Conservation (phyloP, 2,888 invertebrate species). For the Andrena praecox region DNA sequence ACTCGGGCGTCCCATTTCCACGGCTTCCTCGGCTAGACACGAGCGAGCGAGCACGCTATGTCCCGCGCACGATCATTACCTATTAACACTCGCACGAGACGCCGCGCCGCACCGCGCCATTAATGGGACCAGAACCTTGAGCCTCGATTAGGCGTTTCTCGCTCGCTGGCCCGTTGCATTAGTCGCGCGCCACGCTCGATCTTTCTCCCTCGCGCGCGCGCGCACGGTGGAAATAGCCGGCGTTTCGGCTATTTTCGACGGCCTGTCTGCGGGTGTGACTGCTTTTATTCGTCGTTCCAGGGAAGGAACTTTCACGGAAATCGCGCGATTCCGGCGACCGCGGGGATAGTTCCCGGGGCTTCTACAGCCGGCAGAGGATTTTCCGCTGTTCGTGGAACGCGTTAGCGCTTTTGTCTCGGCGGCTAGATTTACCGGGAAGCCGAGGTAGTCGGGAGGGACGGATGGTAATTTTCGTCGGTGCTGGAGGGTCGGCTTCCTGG, state of each 20-base stretch:
- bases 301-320: conserved; percentile 36
- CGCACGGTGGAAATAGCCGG: conserved; percentile 44
- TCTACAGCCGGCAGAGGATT: background rate
- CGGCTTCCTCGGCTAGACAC: conserved; percentile 45
- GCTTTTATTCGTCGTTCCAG: conserved; percentile 36
- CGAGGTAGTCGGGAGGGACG: background rate
- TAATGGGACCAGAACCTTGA: conserved; percentile 58
- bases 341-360: background rate
- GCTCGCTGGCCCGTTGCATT: conserved; percentile 23
- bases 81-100: conserved; percentile 16
- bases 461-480: background rate
- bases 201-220: conserved; percentile 23
- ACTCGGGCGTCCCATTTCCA: conserved; percentile 28
- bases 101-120: conserved; percentile 48
- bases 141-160: conserved; percentile 44
- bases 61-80: conserved; percentile 35
- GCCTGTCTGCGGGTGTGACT: conserved; percentile 27
- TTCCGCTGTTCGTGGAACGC: conserved; percentile 23
- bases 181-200: conserved; percentile 46
- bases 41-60: background rate
- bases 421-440: background rate
- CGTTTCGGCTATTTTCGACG: conserved; percentile 50
- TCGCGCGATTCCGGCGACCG: background rate
- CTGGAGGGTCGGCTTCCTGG: background rate
- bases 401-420: background rate